Conservation (phyloP, 2,113 vertebrate species). For the Falco punctatus region DNA sequence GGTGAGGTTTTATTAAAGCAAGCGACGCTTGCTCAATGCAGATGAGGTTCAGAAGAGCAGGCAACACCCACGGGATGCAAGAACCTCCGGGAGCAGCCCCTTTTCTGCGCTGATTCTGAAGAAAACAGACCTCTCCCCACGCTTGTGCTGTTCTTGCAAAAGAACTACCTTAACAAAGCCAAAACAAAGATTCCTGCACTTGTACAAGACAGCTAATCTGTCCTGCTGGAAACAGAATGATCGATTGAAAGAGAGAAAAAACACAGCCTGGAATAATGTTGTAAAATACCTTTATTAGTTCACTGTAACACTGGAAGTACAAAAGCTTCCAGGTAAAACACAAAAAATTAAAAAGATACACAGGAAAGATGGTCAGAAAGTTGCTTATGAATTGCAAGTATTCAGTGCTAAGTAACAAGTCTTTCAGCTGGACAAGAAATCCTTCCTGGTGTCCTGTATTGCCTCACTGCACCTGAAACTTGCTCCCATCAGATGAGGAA, state of each 20-base stretch:
- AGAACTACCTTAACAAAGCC: neutral
- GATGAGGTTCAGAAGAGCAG: neutral
- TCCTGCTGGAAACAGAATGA: neutral
- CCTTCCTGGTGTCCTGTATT: neutral
- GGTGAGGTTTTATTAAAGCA: neutral
- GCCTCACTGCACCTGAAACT: neutral
- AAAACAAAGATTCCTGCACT: neutral
- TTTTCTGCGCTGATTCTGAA: neutral
- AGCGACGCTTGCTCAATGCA: neutral
- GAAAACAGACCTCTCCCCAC: neutral
- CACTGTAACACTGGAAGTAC: neutral
- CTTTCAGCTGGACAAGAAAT: neutral
- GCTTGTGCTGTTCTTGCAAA: neutral
- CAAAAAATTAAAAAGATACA: neutral
- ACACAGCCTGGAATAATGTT: neutral
- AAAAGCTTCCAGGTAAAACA: constrained; percentile 37
- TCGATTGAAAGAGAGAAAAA: neutral
- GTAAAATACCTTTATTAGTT: constrained; percentile 49
- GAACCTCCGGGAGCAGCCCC: neutral
- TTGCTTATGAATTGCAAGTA: neutral
- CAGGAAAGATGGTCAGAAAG: neutral
- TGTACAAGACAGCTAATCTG: neutral
- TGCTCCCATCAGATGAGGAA: neutral
- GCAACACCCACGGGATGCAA: rapidly evolving
- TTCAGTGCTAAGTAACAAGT: neutral